Base-by-base conservation (phyloP, 2,888 invertebrate species). In the Proisotoma minuta region DNA sequence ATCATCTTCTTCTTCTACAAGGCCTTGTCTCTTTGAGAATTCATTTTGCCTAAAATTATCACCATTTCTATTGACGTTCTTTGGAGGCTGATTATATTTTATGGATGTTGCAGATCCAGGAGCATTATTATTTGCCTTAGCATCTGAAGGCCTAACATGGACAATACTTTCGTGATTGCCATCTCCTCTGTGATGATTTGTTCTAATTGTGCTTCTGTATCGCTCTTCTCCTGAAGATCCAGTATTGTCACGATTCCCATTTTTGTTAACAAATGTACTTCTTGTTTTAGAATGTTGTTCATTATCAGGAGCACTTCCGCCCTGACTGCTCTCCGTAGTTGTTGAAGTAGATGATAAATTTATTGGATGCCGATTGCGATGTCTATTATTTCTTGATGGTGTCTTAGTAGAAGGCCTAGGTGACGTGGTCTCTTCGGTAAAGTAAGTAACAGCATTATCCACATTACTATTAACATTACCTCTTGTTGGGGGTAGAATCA, bases 291-390 rank as follows among this genome's bases (percentile, higher is more conserved):
- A 15, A 8, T 10, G 8, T 34, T 34, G 8, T n/a, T 43, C 43
- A 5, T 12, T n/a, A 12, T 5, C 4, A 18, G 18, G 18, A 5
- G 43, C 27, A 3, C 27, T 51, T 23, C 5, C 8, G 1, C 18
- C 20, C 23, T 34, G 53, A 12, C 18, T 39, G 15, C 20, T 12
- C 34, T 39, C 34, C 2, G 62, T 62, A 1, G 64, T 67, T 27
- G 63, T 60, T 18, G 59, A 51, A n/a, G 59, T 64, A 2, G 70
- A 54, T 8, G 69, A 65, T 1, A 66, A 66, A 56, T 66, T 69
- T 18, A 65, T 71, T 8, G 65, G 66, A 43, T 60, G 53, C n/a
- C 68, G 62, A 43, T 71, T 54, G n/a, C 66, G 59, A 60, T 69
- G 63, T 26, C 63, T 43, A 39, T 65, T 63, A 39, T 62, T 64